phyloP scores from a whole-genome alignment of 2,113 vertebrate genomes.

The Nibea albiflora region DNA sequence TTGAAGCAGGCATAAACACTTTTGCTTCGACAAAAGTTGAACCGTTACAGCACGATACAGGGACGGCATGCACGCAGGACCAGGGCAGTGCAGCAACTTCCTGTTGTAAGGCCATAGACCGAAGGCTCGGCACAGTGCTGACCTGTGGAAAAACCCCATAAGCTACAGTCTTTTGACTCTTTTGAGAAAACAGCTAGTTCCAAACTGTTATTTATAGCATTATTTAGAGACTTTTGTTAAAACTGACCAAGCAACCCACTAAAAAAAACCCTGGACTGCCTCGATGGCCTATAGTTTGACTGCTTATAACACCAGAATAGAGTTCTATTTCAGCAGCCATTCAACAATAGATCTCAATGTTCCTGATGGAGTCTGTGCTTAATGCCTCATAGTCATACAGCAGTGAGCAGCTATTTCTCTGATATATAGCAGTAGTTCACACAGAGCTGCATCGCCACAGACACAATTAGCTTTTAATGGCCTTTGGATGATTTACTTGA shows the following conservation, averaged over 20 bases:
- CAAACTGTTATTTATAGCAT: background rate
- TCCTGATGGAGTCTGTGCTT: slow-evolving; percentile 31
- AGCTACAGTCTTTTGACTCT: background rate
- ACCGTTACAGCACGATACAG: too few relatives aligned
- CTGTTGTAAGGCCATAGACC: background rate
- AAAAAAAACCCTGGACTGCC: background rate
- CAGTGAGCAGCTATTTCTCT: slow-evolving; percentile 49
- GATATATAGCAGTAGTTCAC: slow-evolving; percentile 55
- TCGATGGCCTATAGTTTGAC: background rate
- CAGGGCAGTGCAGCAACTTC: background rate
- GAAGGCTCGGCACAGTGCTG: background rate
- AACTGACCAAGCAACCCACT: background rate
- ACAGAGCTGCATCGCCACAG: slow-evolving; percentile 30
- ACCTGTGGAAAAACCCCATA: background rate
- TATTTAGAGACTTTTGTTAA: slow-evolving; percentile 15
- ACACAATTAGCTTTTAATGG: slow-evolving; percentile 67
- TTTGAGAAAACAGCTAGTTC: background rate
- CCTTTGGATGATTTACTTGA: slow-evolving; percentile 57
- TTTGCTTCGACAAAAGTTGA: too few relatives aligned
- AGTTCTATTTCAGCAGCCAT: slow-evolving; percentile 17
- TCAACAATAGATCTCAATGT: slow-evolving; percentile 56
- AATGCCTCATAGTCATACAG: slow-evolving; percentile 27
- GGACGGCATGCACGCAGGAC: background rate
- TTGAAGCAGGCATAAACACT: background rate
- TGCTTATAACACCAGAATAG: slow-evolving; percentile 8